A percentile compares a stretch with the other conserved stretches of the same genome.
These are phyloP conservation scores for Paradisaea rubra DNA, from an alignment of 2,113 vertebrate species.

Conservation along the genomic window DNA sequence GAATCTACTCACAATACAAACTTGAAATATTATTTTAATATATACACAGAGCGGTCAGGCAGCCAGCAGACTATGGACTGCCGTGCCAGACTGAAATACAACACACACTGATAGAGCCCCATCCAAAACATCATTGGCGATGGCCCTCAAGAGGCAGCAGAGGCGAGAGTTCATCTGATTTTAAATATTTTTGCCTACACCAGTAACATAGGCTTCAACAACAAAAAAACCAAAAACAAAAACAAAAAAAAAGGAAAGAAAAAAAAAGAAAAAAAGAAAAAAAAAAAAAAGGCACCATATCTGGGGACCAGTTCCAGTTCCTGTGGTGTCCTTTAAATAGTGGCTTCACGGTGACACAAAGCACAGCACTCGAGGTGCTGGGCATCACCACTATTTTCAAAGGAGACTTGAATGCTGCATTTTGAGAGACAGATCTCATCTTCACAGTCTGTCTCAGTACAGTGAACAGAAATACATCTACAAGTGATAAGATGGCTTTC, in stretches of 20 bases:
- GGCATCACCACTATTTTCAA: not conserved
- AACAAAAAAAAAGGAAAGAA: no score
- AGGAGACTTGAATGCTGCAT: not conserved
- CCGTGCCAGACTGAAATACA: not conserved
- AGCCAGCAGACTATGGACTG: not conserved
- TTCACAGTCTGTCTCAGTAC: not conserved
- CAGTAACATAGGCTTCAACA: not conserved
- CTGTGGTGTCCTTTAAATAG: not conserved
- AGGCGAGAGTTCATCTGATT: not conserved
- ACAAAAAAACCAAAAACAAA: no score
- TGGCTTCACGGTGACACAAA: not conserved
- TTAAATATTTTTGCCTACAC: not conserved
- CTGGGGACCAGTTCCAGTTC: not conserved
- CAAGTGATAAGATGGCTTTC: not conserved
- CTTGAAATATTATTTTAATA: not conserved
- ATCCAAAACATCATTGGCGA: accelerated
- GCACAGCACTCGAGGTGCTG: not conserved
- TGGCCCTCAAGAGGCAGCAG: not conserved
- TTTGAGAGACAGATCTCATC: not conserved
- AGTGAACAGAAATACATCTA: not conserved
- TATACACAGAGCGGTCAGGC: not conserved
- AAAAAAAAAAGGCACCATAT: not conserved
- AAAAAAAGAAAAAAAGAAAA: no score
- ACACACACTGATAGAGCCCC: not conserved
- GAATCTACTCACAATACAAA: not conserved